Conservation (phyloP, 2,888 invertebrate genomes). For the Crossocerus cetratus region DNA sequence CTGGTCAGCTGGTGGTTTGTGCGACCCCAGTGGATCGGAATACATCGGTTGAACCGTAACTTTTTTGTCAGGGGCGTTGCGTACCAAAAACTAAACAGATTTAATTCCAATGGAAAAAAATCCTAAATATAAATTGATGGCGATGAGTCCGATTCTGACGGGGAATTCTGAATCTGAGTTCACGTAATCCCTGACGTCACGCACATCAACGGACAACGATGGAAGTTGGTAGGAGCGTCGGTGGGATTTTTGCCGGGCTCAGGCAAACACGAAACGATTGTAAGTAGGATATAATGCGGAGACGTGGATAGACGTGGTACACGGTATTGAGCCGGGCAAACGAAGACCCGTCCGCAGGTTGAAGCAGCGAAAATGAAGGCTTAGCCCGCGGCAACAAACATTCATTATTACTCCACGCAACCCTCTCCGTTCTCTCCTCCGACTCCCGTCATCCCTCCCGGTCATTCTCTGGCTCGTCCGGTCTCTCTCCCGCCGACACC, state of each 20-base stretch:
- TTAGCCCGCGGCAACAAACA: conserved; percentile 66
- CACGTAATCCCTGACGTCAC: too few species aligned
- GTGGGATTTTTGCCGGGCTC: not conserved
- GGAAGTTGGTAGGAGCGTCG: not conserved
- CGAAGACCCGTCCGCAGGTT: conserved; percentile 48
- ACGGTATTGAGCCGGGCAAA: conserved; percentile 25
- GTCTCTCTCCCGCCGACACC: conserved; percentile 60
- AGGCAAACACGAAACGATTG: conserved; percentile 21
- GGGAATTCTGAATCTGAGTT: too few species aligned
- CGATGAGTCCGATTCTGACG: too few species aligned
- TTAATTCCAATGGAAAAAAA: too few species aligned
- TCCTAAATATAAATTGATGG: too few species aligned
- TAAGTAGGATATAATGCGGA: conserved; percentile 21
- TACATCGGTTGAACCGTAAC: too few species aligned
- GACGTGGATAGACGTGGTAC: conserved; percentile 13
- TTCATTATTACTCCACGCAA: conserved; percentile 68
- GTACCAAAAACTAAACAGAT: too few species aligned
- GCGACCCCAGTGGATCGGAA: too few species aligned
- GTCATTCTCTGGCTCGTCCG: conserved; percentile 53
- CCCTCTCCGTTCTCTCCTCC: conserved; percentile 54
- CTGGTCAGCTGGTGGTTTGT: too few species aligned
- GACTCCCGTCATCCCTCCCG: conserved; percentile 55
- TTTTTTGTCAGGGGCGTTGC: too few species aligned
- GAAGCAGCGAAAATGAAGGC: conserved; percentile 65
- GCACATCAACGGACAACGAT: too few species aligned